phyloP scores from a whole-genome alignment of 2,113 vertebrate species.

The Leuciscus idus region DNA sequence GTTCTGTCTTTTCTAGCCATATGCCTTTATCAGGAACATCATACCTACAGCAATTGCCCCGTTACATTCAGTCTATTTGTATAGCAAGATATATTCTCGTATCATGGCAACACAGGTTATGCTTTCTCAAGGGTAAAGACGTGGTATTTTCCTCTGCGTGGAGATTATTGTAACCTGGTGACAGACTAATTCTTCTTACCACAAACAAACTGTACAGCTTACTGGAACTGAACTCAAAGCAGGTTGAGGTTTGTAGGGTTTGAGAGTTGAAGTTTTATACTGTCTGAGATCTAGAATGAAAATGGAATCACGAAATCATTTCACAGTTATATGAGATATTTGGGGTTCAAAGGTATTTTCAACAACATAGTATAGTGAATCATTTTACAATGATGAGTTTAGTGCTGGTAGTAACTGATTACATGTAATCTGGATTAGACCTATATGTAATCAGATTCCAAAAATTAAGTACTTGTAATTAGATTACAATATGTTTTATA shows the following conservation, averaged over 20 bases:
- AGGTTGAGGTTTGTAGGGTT: not conserved
- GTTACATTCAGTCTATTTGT: conserved; percentile 1
- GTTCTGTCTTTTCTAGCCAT: not conserved
- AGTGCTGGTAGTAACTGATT: not conserved
- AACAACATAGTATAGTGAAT: not conserved
- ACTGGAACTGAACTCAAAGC: not conserved
- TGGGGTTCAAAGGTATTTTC: not conserved
- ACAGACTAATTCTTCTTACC: conserved; percentile 12
- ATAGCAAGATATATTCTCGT: conserved; percentile 11
- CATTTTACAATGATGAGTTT: not conserved
- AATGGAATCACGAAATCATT: not conserved
- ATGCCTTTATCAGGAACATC: not conserved
- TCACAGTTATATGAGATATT: not conserved
- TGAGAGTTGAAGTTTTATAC: not conserved
- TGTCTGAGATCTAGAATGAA: not conserved
- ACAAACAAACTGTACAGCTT: not conserved
- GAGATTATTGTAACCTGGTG: conserved; percentile 31
- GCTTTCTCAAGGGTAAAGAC: conserved; percentile 27
- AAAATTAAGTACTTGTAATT: too few relatives aligned
- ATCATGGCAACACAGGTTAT: conserved; percentile 28
- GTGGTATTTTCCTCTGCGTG: not conserved
- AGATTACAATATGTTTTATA: too few relatives aligned
- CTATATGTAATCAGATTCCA: too few relatives aligned
- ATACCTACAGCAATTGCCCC: not conserved
- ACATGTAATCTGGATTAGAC: too few relatives aligned